Evolutionary conservation across 2,113 vertebrate species (phyloP), one percentile per base, ranked within the genome.

Genomic region (Phaethornis superciliosus): DNA sequence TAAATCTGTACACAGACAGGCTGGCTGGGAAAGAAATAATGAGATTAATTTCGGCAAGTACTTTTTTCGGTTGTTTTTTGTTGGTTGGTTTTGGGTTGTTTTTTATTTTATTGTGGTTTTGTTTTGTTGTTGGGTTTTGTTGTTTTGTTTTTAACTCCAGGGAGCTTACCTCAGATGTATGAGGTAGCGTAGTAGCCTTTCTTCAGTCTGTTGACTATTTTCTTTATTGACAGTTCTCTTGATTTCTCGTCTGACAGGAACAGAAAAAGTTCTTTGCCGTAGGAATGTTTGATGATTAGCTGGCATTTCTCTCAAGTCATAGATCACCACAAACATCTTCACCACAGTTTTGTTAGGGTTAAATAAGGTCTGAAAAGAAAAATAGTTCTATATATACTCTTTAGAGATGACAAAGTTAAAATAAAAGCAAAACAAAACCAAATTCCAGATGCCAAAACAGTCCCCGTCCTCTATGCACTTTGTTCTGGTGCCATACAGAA

Each of bases 301-400:
- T 97, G 99, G 99, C 99, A 99, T 99, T 93, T 98, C 98, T 98
- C 99, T 98, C 94, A 99, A 98, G 97, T 99, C 98, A 90, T 99
- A 99, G 97, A 99, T 98, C 98, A 99, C 99, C 97, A 99, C 99
- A 98, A 99, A 99, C 99, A 99, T 99, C 98, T 99, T 99, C 97
- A 99, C 99, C 98, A 99, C 99, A 77, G 99, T 99, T 98, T 99
- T 99, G 98, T 99, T 99, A 94, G 99, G 99, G 97, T 99, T 99
- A 97, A 99, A 99, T 99, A 99, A 99, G 99, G 99, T 99, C 99
- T 99, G 96, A 81, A 96, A 96, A 95, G 62, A 97, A 90, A 75
- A 95, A 88, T n/a, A 90, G 65, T 72, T 80, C 58, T 82, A 90
- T 77, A 90, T 30, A 42, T 33, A 71, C 15, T 55, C 52, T 70